Base-by-base conservation (phyloP, 2,888 invertebrate genomes). In the Tiphia femorata region DNA sequence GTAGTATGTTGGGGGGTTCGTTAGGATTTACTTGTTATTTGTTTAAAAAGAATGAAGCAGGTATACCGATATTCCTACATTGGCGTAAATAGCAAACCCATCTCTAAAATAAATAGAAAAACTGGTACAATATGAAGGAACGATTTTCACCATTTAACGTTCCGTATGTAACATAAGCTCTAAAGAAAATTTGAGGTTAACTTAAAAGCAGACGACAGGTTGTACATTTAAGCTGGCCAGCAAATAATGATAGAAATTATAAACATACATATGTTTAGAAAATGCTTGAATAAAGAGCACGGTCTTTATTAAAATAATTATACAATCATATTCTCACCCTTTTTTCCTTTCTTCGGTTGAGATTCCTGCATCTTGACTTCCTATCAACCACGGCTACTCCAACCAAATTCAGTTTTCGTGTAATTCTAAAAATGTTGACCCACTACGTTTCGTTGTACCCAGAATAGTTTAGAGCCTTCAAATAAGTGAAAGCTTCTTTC, bases 341-440 rank as follows among this genome's bases (percentile, higher is more conserved):
- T 92, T 77, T 92, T 92, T 2, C 89, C 88, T 80, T 92, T 92
- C 80, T 92, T 92, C 16, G 88, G 88, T 50, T 77, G 81, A 57
- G 76, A 53, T 64, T 79, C 75, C 63, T 77, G 77, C 58, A 71
- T 70, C 79, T 84, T 52, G 67, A 64, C 51, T 76, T 67, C 69
- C 84, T 86, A 85, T 84, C 64, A 76, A 64, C 77, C 84, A 86
- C 76, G 77, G 75, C 54, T 67, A 80, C 70, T 82, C 77, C 79
- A 78, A 44, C 81, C 82, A 52, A 85, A 87, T 70, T 86, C 86
- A 52, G 85, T 84, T 65, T 86, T 86, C 40, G 33, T 33, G 23
- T 2, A 4, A 12, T 20, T 35, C 47, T 17, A n/a, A 17, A 23
- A 12, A 10, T 2, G 12, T 4, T 16, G 3, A 2, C 6, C 23